phyloP scores from a whole-genome alignment of 2,888 invertebrate species.

The Lithodes maja region DNA sequence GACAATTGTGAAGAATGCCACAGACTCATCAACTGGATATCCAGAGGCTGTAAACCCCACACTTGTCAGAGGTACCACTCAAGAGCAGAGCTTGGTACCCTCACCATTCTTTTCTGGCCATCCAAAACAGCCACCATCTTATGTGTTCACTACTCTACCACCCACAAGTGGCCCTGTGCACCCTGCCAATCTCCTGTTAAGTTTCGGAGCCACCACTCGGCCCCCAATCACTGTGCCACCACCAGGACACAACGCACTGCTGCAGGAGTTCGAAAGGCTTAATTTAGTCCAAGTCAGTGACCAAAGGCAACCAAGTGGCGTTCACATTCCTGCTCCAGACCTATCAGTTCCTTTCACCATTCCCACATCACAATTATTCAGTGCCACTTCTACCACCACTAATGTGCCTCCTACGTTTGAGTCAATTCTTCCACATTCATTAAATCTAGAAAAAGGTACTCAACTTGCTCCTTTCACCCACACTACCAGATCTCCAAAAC shows the following conservation, averaged over 20 bases:
- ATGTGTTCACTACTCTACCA: slow-evolving; percentile 7
- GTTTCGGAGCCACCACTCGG: slow-evolving; percentile 11
- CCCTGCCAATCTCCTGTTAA: slow-evolving; percentile 36
- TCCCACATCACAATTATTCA: neutral
- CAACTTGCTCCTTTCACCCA: neutral
- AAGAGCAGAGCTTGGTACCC: neutral
- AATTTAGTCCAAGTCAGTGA: slow-evolving; percentile 12
- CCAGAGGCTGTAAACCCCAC: neutral
- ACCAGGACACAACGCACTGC: slow-evolving; percentile 32
- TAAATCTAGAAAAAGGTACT: neutral
- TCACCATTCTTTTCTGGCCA: slow-evolving; percentile 36
- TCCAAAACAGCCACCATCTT: slow-evolving; percentile 12
- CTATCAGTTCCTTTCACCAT: neutral
- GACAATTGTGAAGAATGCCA: neutral
- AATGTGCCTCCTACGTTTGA: neutral
- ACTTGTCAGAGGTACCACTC: neutral
- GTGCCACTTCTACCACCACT: neutral
- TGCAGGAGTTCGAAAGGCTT: slow-evolving; percentile 18
- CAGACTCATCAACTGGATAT: neutral
- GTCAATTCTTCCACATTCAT: neutral
- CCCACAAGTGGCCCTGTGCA: slow-evolving; percentile 23
- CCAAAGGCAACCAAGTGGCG: neutral
- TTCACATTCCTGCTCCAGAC: slow-evolving; percentile 21
- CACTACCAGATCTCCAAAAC: neutral
- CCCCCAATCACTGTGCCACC: slow-evolving; percentile 42